Conservation (phyloP, 2,797 vertebrate species). For the Hippocampus kuda region DNA sequence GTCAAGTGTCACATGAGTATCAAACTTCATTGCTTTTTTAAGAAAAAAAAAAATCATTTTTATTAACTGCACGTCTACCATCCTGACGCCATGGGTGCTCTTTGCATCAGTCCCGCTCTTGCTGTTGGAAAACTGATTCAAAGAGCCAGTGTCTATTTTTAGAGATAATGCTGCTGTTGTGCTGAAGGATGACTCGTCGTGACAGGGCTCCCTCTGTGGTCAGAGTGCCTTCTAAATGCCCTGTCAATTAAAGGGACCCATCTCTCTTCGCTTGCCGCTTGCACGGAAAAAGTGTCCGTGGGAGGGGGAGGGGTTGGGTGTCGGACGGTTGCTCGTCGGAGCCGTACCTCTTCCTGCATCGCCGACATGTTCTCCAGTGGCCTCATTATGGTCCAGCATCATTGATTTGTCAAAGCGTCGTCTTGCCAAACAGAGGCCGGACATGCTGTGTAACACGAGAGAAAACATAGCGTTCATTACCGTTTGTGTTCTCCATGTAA, state of each 20-base stretch:
- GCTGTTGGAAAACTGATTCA: slow-evolving; percentile 36
- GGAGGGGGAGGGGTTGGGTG: slow-evolving; percentile 7
- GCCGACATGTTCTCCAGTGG: slow-evolving; percentile 22
- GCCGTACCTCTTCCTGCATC: slow-evolving; percentile 11
- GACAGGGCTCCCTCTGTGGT: slow-evolving; percentile 24
- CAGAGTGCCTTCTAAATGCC: slow-evolving; percentile 21
- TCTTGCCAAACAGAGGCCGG: background rate
- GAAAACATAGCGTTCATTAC: background rate
- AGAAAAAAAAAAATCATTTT: too few species aligned
- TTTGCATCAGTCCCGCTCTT: slow-evolving; percentile 22
- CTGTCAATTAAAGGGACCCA: slow-evolving; percentile 21
- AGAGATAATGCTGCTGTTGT: slow-evolving; percentile 21
- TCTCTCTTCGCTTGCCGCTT: slow-evolving; percentile 13
- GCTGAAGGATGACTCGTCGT: slow-evolving; percentile 29
- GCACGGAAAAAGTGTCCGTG: background rate
- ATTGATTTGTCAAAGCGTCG: slow-evolving; percentile 30
- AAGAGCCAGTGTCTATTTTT: slow-evolving; percentile 39
- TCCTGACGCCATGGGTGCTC: slow-evolving; percentile 8
- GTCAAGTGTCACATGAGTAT: background rate
- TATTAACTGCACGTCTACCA: background rate
- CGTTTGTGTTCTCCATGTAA: background rate
- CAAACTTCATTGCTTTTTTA: background rate
- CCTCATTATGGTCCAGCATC: slow-evolving; percentile 39
- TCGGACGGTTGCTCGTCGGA: slow-evolving; percentile 15
- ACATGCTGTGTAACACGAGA: background rate